Percentiles rank a stretch among this genome's conserved stretches.
phyloP scores from a whole-genome alignment of 2,888 invertebrate species.

The Epiblema foenella region DNA sequence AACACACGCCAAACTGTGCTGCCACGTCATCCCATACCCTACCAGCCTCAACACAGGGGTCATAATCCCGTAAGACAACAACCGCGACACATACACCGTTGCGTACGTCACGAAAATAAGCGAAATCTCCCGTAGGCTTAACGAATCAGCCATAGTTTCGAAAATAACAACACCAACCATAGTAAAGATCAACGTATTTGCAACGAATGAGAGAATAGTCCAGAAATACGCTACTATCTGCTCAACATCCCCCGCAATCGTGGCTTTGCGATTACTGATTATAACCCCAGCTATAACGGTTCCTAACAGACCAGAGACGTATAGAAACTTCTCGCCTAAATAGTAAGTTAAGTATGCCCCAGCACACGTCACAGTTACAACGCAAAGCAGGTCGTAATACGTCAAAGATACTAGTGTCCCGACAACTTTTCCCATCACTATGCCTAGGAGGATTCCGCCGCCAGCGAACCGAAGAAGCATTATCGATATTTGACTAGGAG shows the following conservation, averaged over 20 bases:
- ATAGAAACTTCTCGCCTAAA: slow-evolving; percentile 74
- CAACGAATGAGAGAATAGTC: slow-evolving; percentile 66
- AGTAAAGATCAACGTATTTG: slow-evolving; percentile 85
- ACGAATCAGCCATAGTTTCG: slow-evolving; percentile 76
- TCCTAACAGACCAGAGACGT: slow-evolving; percentile 72
- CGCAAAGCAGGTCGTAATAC: slow-evolving; percentile 71
- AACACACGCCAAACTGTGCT: slow-evolving; percentile 83
- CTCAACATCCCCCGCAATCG: slow-evolving; percentile 73
- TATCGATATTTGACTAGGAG: slow-evolving; percentile 66
- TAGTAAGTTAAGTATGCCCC: slow-evolving; percentile 75
- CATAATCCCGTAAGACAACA: slow-evolving; percentile 79
- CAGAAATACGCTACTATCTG: slow-evolving; percentile 68
- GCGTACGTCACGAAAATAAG: slow-evolving; percentile 76
- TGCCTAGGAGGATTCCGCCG: slow-evolving; percentile 69
- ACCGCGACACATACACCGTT: slow-evolving; percentile 76
- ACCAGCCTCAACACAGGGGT: slow-evolving; percentile 80
- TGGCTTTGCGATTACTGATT: slow-evolving; percentile 70
- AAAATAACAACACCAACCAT: slow-evolving; percentile 86
- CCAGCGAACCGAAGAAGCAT: slow-evolving; percentile 69
- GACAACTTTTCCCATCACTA: slow-evolving; percentile 72
- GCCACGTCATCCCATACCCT: slow-evolving; percentile 86
- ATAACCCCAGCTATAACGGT: slow-evolving; percentile 72
- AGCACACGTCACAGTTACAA: slow-evolving; percentile 68
- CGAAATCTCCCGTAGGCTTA: slow-evolving; percentile 69
- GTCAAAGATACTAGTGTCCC: slow-evolving; percentile 66